A percentile compares a stretch with the other conserved stretches of the same genome.
Evolutionary conservation across 2,888 invertebrate genomes (phyloP).

Genomic region (Empis stercorea): DNA sequence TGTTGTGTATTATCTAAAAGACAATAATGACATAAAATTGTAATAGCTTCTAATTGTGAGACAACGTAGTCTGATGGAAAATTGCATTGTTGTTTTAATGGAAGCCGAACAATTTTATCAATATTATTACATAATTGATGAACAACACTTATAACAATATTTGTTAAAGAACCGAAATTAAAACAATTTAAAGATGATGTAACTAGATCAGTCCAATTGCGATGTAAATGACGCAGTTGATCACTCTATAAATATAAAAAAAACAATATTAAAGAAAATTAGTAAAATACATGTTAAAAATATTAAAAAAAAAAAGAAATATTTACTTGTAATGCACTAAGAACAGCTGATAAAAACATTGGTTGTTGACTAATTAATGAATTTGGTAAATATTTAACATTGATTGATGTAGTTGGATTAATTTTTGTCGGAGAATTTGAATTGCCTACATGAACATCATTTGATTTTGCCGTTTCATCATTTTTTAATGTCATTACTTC

Average conservation of each 20-base stretch:
- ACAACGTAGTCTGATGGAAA: constrained; percentile 64
- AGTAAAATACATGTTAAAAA: background rate
- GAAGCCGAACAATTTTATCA: constrained; percentile 44
- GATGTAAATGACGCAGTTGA: constrained; percentile 59
- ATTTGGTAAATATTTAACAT: constrained; percentile 48
- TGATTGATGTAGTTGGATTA: constrained; percentile 26
- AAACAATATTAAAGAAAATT: background rate
- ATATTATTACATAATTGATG: constrained; percentile 60
- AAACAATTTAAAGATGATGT: constrained; percentile 70
- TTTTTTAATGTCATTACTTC: constrained; percentile 46
- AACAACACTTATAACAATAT: constrained; percentile 63
- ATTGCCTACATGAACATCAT: constrained; percentile 17
- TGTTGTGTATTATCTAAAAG: constrained; percentile 49
- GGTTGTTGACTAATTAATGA: constrained; percentile 63
- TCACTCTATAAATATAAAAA: constrained; percentile 32
- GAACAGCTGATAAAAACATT: constrained; percentile 66
- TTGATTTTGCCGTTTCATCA: constrained; percentile 30
- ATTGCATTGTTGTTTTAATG: constrained; percentile 25
- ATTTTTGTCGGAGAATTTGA: constrained; percentile 25
- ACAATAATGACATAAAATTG: constrained; percentile 68
- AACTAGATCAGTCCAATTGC: constrained; percentile 70
- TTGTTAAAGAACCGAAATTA: constrained; percentile 55
- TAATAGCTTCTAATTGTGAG: constrained; percentile 63
- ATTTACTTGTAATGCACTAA: constrained; percentile 53
- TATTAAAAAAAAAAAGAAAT: constrained; percentile 22